Conservation (phyloP, 2,113 vertebrate genomes). For the Leucoraja erinaceus region DNA sequence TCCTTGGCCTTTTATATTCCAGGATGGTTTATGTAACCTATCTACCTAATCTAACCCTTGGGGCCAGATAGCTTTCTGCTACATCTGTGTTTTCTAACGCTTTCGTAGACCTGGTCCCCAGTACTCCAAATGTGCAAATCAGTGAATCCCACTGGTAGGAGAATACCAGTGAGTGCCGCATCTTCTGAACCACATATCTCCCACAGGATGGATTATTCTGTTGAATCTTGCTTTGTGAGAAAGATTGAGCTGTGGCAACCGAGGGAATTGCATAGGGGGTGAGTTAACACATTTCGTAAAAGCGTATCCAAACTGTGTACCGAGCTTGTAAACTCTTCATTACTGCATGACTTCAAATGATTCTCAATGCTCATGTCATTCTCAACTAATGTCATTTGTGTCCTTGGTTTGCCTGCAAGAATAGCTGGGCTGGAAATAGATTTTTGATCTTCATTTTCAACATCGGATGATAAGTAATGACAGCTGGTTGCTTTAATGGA, state of each 20-base stretch:
- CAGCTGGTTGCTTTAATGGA: conserved; percentile 37
- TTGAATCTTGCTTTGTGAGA: not conserved
- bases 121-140: not conserved
- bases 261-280: not conserved
- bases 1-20: not conserved
- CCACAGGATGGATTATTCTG: not conserved
- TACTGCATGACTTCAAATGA: not conserved
- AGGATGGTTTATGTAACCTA: not conserved
- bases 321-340: not conserved
- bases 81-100: not conserved
- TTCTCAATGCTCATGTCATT: conserved; percentile 29
- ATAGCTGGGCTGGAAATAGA: conserved; percentile 28
- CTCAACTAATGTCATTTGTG: conserved; percentile 36
- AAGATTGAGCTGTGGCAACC: too few species aligned
- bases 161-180: not conserved
- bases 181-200: not conserved
- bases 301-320: not conserved
- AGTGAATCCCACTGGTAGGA: not conserved
- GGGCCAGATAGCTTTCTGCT: not conserved
- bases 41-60: not conserved
- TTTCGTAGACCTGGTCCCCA: not conserved
- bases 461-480: conserved; percentile 30
- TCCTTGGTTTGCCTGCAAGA: conserved; percentile 28
- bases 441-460: conserved; percentile 35
- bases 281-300: not conserved